Evolutionary conservation across 2,113 vertebrate species (phyloP).

Genomic region (Pluvianellus socialis): DNA sequence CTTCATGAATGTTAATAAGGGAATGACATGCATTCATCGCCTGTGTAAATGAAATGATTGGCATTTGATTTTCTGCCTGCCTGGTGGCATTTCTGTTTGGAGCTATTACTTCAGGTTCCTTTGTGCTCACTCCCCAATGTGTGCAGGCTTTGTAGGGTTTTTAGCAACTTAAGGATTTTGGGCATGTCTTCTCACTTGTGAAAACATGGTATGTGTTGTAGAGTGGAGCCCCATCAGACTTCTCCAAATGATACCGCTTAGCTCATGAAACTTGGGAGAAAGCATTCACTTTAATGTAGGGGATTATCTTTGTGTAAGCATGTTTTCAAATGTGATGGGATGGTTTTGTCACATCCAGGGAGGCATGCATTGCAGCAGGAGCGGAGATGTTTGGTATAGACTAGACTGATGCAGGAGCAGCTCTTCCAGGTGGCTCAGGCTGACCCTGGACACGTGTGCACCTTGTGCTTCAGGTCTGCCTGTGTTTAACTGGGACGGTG

Average conservation of each 20-base stretch:
- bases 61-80: not conserved
- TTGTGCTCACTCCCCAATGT: not conserved
- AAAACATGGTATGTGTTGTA: not conserved
- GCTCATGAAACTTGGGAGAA: not conserved
- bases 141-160: not conserved
- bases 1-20: not conserved
- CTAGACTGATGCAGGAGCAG: not conserved
- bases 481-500: not conserved
- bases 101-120: not conserved
- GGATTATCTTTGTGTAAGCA: not conserved
- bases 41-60: slow-evolving; percentile 25
- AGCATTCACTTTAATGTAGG: not conserved
- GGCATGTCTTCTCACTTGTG: slow-evolving; percentile 61
- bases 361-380: not conserved
- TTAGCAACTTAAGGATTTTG: not conserved
- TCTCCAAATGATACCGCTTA: not conserved
- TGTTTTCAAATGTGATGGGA: not conserved
- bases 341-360: not conserved
- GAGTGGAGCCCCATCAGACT: not conserved
- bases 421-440: not conserved
- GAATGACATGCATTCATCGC: not conserved
- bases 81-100: not conserved
- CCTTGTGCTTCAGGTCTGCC: not conserved
- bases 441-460: rapidly evolving
- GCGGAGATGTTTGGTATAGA: not conserved